Evolutionary conservation across 2,797 vertebrate genomes (phyloP), one percentile per base, ranked within the genome.

Genomic region (Pygocentrus nattereri): DNA sequence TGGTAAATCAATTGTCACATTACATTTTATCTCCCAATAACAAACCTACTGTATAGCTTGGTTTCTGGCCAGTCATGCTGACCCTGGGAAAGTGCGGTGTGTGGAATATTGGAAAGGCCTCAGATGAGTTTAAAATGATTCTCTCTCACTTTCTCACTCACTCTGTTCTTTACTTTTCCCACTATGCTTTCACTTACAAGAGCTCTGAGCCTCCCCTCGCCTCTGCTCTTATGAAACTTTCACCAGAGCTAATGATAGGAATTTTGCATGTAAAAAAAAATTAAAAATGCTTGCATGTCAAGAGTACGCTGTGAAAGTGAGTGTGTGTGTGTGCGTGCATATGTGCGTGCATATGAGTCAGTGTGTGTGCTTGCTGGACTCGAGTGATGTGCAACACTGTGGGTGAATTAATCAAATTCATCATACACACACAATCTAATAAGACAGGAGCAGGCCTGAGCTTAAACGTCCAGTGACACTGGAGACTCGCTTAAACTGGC

Each of bases 211-310:
- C 65, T 79, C 70, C 5, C 62, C 65, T 31, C 61, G 65, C 59
- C 69, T 79, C 73, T 18, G 50, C 30, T 73, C 52, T 73, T 61
- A 87, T 87, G 68, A 83, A 85, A 74, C 59, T 78, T 73, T 85
- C 49, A 79, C 74, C 30, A 81, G n/a, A 38, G 62, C 59, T 84
- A 61, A 81, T 72, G 79, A 76, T 54, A 4, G 65, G 25, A 73
- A 49, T 74, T 84, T 49, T 75, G n/a, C 41, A 74, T 80, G 67
- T 76, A 70, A 58, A 74, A 75, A 69, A 72, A 59, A 70, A 68
- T n/a, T n/a, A 61, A 19, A 18, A 38, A 8, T 12, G 41, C 69
- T 41, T 61, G 41, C 23, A n/a, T 30, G n/a, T 16, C 6, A 25
- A 7, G 23, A 31, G n/a, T 13, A 27, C 27, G 1, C 27, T 64